These are phyloP conservation scores for Cinclus mexicanus DNA, from an alignment of 2,113 vertebrate genomes.

Conservation along the genomic window DNA sequence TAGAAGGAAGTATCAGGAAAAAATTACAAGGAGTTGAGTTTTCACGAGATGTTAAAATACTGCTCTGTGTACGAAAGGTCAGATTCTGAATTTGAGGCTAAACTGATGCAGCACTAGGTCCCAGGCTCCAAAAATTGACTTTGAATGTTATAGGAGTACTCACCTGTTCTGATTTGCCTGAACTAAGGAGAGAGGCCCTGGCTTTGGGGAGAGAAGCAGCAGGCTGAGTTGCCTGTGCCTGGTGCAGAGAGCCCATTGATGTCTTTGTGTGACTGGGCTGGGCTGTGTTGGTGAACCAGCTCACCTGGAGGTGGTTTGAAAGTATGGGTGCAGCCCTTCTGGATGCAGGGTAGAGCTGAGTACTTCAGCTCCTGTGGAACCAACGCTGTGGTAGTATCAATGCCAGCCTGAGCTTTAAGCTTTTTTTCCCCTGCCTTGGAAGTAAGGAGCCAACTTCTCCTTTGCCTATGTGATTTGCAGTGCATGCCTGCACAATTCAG, in stretches of 20 bases:
- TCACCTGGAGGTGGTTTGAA: not conserved
- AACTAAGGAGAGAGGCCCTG: not conserved
- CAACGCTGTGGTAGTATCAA: no score
- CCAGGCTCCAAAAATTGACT: not conserved
- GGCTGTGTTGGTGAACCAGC: not conserved
- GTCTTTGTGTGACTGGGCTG: not conserved
- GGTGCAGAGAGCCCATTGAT: fast-evolving
- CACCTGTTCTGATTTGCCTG: not conserved
- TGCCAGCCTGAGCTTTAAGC: not conserved
- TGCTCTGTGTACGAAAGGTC: not conserved
- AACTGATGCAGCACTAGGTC: not conserved
- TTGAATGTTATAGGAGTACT: not conserved
- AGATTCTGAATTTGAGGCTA: not conserved
- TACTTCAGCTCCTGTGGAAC: not conserved
- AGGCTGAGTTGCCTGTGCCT: not conserved
- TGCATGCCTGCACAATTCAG: not conserved
- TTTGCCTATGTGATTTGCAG: not conserved
- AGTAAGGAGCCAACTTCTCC: not conserved
- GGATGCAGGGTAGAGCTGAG: fast-evolving
- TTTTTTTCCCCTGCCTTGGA: no score
- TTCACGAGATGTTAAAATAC: not conserved
- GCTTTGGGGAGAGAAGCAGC: not conserved
- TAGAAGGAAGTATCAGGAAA: not conserved
- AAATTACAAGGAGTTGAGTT: not conserved
- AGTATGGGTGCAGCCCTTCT: not conserved